phyloP scores from a whole-genome alignment of 2,888 invertebrate species.

The Agonopterix heracliana region DNA sequence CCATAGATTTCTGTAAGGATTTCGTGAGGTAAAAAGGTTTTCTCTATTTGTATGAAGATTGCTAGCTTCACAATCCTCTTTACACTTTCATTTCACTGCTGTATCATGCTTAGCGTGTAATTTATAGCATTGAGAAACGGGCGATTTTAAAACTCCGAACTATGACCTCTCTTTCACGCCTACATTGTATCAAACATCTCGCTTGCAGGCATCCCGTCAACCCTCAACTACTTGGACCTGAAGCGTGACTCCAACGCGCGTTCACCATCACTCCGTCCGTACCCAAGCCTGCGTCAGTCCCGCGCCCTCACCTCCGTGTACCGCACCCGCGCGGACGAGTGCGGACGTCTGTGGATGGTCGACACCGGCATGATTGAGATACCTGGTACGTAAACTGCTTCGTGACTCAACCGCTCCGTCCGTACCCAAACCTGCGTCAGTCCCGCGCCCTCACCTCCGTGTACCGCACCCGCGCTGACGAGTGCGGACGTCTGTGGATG shows the following conservation, averaged over 20 bases:
- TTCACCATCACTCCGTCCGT: slow-evolving; percentile 52
- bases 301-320: slow-evolving; percentile 80
- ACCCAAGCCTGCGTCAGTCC: slow-evolving; percentile 38
- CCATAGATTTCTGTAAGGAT: no score
- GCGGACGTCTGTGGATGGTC: slow-evolving; percentile 86
- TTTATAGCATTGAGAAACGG: no score
- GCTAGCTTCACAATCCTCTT: no score
- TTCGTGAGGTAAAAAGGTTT: no score
- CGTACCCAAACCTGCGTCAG: slow-evolving; percentile 45
- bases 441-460: slow-evolving; percentile 76
- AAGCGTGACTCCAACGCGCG: slow-evolving; percentile 21
- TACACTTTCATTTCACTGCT: no score
- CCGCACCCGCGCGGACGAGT: slow-evolving; percentile 81
- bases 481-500: slow-evolving; percentile 86
- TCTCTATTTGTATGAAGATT: no score
- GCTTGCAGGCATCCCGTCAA: slow-evolving; percentile 75
- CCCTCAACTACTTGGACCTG: slow-evolving; percentile 75
- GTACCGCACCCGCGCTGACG: slow-evolving; percentile 82
- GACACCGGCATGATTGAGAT: slow-evolving; percentile 85
- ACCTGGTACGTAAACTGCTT: slow-evolving; percentile 64
- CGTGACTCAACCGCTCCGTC: slow-evolving; percentile 28
- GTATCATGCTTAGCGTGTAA: no score
- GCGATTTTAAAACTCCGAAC: no score
- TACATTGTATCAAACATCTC: not conserved
- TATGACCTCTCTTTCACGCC: no score